Evolutionary conservation across 2,113 vertebrate genomes (phyloP).

Genomic region (Corythaeola cristata): DNA sequence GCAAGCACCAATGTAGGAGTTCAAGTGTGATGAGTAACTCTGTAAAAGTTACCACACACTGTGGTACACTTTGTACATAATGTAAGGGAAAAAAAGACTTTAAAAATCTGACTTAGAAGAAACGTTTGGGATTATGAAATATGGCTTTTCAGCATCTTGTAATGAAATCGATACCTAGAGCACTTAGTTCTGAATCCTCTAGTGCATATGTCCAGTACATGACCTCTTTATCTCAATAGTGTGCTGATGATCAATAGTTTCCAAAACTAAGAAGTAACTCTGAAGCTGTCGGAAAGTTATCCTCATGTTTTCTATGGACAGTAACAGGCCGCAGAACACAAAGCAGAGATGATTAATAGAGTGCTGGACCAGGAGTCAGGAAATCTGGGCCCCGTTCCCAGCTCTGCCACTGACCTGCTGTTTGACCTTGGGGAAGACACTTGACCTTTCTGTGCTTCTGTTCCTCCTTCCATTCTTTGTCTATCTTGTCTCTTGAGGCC

Average conservation of each 20-base stretch:
- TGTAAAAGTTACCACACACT: background rate
- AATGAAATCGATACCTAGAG: background rate
- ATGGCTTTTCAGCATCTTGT: background rate
- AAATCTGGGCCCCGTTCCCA: slow-evolving; percentile 29
- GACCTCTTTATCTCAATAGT: background rate
- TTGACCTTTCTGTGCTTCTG: slow-evolving; percentile 62
- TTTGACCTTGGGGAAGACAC: slow-evolving; percentile 58
- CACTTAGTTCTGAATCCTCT: background rate
- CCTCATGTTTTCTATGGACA: slow-evolving; percentile 57
- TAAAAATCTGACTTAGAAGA: background rate
- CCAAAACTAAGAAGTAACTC: slow-evolving; percentile 43
- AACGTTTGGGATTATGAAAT: background rate
- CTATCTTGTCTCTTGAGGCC: slow-evolving; percentile 51
- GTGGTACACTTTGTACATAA: background rate
- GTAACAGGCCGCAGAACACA: slow-evolving; percentile 10
- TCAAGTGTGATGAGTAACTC: background rate
- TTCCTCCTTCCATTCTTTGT: slow-evolving; percentile 49
- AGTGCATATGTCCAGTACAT: background rate
- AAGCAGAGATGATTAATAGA: slow-evolving; percentile 46
- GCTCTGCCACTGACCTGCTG: slow-evolving; percentile 58
- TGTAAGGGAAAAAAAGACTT: background rate
- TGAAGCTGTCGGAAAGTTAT: background rate
- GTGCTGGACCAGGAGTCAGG: slow-evolving; percentile 36
- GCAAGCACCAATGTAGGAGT: background rate
- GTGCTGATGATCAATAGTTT: slow-evolving; percentile 33